Conservation (phyloP, 2,888 invertebrate genomes). For the Yponomeuta malinellus region DNA sequence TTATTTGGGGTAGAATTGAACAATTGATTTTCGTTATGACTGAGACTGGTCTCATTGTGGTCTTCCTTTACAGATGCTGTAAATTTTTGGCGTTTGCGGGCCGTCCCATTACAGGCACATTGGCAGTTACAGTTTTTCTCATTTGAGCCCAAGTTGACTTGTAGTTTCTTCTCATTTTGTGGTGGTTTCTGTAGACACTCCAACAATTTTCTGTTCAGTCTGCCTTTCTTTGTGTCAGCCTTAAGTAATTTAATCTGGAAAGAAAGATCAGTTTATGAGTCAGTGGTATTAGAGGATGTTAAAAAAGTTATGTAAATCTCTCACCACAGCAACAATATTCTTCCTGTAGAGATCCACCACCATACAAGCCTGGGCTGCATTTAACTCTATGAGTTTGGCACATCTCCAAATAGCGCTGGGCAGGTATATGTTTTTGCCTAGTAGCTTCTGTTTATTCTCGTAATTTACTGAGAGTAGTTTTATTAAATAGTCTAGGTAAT, state of each 20-base stretch:
- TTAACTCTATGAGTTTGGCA: constrained; percentile 59
- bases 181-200: constrained; percentile 48
- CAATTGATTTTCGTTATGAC: not conserved
- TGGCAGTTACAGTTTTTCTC: constrained; percentile 41
- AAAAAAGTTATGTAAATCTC: constrained; percentile 16
- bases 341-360: constrained; percentile 59
- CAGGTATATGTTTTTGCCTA: constrained; percentile 57
- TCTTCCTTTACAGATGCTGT: constrained; percentile 26
- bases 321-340: constrained; percentile 52
- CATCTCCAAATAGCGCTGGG: constrained; percentile 69
- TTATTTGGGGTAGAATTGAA: not conserved
- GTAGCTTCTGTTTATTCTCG: constrained; percentile 53
- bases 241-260: constrained; percentile 58
- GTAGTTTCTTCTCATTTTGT: constrained; percentile 50
- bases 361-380: constrained; percentile 63
- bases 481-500: constrained; percentile 63
- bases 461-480: constrained; percentile 59
- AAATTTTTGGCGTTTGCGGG: constrained; percentile 34
- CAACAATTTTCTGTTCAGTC: constrained; percentile 48
- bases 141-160: constrained; percentile 31
- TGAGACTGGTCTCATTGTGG: not conserved
- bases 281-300: not conserved
- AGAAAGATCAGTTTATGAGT: not conserved
- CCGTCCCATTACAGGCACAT: constrained; percentile 44
- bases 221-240: constrained; percentile 51